Evolutionary conservation across 2,888 invertebrate species (phyloP).

Genomic region (Elaeidobius kamerunicus): DNA sequence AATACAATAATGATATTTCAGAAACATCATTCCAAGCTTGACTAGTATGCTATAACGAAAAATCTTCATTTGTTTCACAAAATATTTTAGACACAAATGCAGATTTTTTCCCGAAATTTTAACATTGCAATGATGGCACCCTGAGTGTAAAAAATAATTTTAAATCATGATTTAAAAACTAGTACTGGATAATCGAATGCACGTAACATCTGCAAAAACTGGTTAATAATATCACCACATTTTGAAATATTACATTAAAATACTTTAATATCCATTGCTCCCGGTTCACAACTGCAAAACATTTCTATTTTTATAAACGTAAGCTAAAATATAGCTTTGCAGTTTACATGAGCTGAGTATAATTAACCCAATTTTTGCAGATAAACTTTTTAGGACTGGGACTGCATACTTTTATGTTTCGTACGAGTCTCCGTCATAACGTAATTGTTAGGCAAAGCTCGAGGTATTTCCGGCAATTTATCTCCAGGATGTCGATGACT

Average conservation of each 20-base stretch:
- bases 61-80: conserved; percentile 1
- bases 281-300: too few species aligned
- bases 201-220: conserved; percentile 7
- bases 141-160: conserved; percentile 46
- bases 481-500: conserved; percentile 76
- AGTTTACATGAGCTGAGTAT: too few species aligned
- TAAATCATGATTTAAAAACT: conserved; percentile 24
- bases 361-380: conserved; percentile 18
- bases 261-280: too few species aligned
- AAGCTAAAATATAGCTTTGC: too few species aligned
- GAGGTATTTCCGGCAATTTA: conserved; percentile 66
- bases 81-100: conserved; percentile 20
- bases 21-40: background rate
- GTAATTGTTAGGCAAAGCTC: conserved; percentile 69
- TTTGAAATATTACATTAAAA: too few species aligned
- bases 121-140: conserved; percentile 51
- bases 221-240: too few species aligned
- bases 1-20: background rate
- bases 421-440: conserved; percentile 51
- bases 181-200: conserved; percentile 41
- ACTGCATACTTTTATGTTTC: conserved; percentile 50
- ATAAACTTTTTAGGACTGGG: conserved; percentile 43
- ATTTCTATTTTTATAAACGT: too few species aligned
- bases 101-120: conserved; percentile 33
- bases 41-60: background rate